phyloP scores from a whole-genome alignment of 2,797 vertebrate species.

The Syngnathus acus region DNA sequence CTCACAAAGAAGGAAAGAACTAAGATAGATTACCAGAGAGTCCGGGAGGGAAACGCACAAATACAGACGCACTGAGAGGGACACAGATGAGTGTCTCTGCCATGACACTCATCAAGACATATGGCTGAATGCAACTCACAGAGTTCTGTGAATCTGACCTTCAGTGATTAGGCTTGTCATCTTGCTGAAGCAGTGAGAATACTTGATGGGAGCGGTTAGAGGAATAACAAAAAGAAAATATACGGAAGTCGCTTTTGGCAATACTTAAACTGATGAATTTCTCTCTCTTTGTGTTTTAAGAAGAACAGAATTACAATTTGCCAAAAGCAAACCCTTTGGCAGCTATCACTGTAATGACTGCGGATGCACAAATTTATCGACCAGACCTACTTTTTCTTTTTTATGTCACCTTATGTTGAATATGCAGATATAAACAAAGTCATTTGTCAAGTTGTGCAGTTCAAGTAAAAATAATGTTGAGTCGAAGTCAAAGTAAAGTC shows the following conservation, averaged over 20 bases:
- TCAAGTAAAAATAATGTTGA: too few species aligned
- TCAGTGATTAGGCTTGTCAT: neutral
- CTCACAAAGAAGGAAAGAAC: conserved; percentile 70
- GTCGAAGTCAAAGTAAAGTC: too few species aligned
- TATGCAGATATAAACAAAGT: too few species aligned
- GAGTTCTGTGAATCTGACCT: neutral
- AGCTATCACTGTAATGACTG: too few species aligned
- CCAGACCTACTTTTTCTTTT: too few species aligned
- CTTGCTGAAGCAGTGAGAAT: too few species aligned
- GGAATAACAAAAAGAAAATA: conserved; percentile 14
- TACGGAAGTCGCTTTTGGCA: neutral
- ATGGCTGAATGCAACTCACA: neutral
- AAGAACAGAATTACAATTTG: neutral
- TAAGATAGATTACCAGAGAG: conserved; percentile 68
- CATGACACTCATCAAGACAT: conserved; percentile 3
- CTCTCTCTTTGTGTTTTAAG: neutral
- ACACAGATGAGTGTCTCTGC: conserved; percentile 2
- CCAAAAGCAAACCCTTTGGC: too few species aligned
- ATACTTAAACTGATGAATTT: neutral
- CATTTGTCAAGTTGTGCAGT: too few species aligned
- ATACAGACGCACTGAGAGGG: neutral
- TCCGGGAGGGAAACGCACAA: conserved; percentile 11
- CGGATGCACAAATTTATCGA: too few species aligned
- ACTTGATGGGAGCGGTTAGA: conserved; percentile 6
- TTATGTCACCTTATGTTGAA: too few species aligned